Base-by-base conservation (phyloP, 2,113 vertebrate genomes). In the Solenodon paradoxus region DNA sequence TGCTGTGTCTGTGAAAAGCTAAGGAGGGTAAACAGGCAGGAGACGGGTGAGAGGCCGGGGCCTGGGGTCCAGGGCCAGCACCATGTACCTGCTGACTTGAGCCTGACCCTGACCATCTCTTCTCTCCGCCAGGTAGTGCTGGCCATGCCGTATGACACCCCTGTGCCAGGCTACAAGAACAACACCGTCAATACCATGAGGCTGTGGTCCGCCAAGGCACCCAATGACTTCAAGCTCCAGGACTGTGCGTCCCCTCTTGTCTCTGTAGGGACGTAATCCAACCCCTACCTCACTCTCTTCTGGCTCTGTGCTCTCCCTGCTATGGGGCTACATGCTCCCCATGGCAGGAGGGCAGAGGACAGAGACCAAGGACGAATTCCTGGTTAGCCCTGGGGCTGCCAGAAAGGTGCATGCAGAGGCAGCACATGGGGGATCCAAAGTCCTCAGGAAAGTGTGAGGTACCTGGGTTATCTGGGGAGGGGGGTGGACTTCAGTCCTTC, bases 171-270 rank as follows among this genome's bases (percentile, higher is more conserved):
- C 59, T 99, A 99, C 97, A 99, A 98, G 98, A 99, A 99, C 97
- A 99, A 99, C 97, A 99, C 99, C 0, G 99, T 99, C 26, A 99
- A 99, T 97, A 99, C 99, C 92, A 99, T 99, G 99, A 98, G 99
- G 84, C 98, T 99, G 32, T 99, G 99, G 99, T 99, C 99, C 19
- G 99, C 99, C 88, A 99, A 99, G 96, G 99, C 99, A 0, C 99
- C 99, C 91, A 99, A 99, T 0, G 99, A 99, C 97, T 99, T 99
- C 98, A 99, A 99, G 94, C 98, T 99, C 75, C 97, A 99, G 22
- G 98, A 99, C 72, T 99, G 99, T 99, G 98, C 69, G 99, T 98
- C 32, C 5, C 55, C 20, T 7, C 51, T 15, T 66, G 22, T 38
- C 69, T 77, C 57, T 35, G 0, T 24, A 12, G 61, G 38, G 49